These are phyloP conservation scores for Fregata magnificens DNA, from an alignment of 2,113 vertebrate genomes.

Conservation along the genomic window DNA sequence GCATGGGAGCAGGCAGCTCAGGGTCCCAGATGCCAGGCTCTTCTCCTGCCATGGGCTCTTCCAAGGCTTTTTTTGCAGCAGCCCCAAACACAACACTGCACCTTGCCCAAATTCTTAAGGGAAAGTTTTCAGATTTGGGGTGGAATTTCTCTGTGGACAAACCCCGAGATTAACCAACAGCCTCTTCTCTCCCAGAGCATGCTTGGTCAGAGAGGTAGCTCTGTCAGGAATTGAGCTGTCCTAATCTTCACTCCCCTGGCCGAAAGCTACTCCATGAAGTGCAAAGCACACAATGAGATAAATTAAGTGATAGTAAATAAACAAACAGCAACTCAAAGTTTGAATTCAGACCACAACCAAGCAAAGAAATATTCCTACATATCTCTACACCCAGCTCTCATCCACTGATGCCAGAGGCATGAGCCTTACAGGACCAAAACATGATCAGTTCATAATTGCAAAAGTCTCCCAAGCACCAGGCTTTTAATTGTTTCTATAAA, in stretches of 20 bases:
- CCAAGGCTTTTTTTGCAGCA: not conserved
- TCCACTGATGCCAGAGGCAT: not conserved
- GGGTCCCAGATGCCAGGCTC: not conserved
- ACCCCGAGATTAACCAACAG: not conserved
- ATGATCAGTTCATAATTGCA: conserved; percentile 18
- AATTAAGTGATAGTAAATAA: not conserved
- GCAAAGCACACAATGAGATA: not conserved
- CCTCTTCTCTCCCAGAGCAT: not conserved
- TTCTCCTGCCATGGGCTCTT: not conserved
- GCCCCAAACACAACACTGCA: not conserved
- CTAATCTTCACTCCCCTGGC: not conserved
- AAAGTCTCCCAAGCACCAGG: not conserved
- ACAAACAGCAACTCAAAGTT: not conserved
- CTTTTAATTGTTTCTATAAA: conserved; percentile 41
- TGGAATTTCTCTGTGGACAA: not conserved
- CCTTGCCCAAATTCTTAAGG: not conserved
- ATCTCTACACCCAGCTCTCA: conserved; percentile 1
- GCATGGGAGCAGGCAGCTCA: not conserved
- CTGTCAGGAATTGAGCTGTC: not conserved
- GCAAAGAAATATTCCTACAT: not conserved
- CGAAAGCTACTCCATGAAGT: not conserved
- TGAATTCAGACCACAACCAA: not conserved
- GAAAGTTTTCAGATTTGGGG: not conserved
- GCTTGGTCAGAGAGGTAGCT: not conserved
- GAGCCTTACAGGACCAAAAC: not conserved